Evolutionary conservation across 2,113 vertebrate genomes (phyloP), one percentile per base, ranked within the genome.

Genomic region (Pseudolaguvia tuberculata): DNA sequence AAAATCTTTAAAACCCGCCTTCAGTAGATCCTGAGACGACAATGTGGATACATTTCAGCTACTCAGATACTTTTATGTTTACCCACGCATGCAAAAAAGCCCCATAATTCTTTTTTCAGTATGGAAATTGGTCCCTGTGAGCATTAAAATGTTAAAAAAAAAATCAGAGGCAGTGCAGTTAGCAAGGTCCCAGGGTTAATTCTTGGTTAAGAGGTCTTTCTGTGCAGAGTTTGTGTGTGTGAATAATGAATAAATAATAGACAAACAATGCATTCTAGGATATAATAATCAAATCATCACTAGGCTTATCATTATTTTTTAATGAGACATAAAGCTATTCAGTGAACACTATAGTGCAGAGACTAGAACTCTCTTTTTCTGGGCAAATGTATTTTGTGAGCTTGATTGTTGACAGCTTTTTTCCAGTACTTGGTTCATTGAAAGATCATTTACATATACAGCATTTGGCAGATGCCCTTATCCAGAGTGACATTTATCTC

Each of bases 311-410:
- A 75, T 50, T 45, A 18, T 5, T 6, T 29, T 57, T 47, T 25
- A 27, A 31, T 21, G 23, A 45, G 21, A 57, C 18, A 27, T 18
- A 31, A 25, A 5, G 17, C 27, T 61, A 39, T 29, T 51, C 29
- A 52, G 55, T 18, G 23, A 12, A 23, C 63, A 78, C 58, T 50
- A 65, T 51, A 70, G 65, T 35, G 50, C 25, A 31, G 4, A 39
- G 45, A 23, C 39, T 67, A 47, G 25, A 7, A 53, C 56, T 58
- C 56, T 56, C n/a, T 52, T 6, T 73, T 68, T 21, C 23, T 75
- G 55, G 59, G 27, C 47, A 53, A n/a, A 8, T 59, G 39, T 75
- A 71, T 75, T 72, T 78, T 53, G 78, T 72, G 61, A 71, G 59
- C 56, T 58, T 21, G 8, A n/a, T 53, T 23, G 35, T 57, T 29